Percentiles rank a stretch among this genome's conserved stretches.
phyloP scores from a whole-genome alignment of 2,113 vertebrate species.

The Perognathus longimembris region DNA sequence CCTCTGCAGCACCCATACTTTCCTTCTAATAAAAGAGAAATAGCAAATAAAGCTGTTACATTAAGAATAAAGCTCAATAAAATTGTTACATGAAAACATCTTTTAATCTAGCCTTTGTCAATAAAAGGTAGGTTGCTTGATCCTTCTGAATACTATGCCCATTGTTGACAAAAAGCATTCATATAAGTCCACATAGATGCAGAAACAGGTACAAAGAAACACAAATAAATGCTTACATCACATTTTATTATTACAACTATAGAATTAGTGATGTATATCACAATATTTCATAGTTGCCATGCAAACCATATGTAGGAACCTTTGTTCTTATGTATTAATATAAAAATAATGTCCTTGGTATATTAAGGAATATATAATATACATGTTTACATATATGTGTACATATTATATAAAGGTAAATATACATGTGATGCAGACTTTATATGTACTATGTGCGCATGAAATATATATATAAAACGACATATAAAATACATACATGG shows the following conservation, averaged over 20 bases:
- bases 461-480: no score
- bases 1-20: neutral
- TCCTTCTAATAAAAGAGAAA: neutral
- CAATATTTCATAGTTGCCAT: neutral
- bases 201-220: neutral
- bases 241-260: neutral
- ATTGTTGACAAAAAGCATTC: neutral
- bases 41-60: neutral
- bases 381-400: neutral
- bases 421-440: no score
- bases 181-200: neutral
- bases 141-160: neutral
- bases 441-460: neutral
- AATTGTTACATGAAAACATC: neutral
- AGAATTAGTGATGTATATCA: neutral
- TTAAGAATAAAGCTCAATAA: neutral
- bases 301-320: neutral
- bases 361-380: neutral
- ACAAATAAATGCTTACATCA: neutral
- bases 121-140: neutral
- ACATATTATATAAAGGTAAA: no score
- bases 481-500: neutral
- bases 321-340: neutral
- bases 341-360: neutral
- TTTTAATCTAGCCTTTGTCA: slow-evolving; percentile 15